A percentile compares a stretch with the other conserved stretches of the same genome.
These are phyloP conservation scores for Pseudomyrmex sp. DNA, from an alignment of 1,140 invertebrate genomes.

Conservation along the genomic window DNA sequence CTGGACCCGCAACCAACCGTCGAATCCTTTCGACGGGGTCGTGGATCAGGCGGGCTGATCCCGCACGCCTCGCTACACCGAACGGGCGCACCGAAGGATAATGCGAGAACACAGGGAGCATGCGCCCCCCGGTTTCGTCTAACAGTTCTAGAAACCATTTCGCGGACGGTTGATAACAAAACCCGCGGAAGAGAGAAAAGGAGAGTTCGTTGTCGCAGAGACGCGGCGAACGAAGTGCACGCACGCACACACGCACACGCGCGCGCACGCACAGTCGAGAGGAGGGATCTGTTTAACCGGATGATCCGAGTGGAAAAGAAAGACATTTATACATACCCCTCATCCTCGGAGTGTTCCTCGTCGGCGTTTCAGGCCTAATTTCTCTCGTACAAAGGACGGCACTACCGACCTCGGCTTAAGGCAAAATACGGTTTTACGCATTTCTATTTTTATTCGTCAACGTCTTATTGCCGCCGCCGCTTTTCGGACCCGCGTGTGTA, in stretches of 20 bases:
- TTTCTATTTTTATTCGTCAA: slow-evolving; percentile 53
- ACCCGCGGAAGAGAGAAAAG: slow-evolving; percentile 59
- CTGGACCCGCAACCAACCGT: slow-evolving; percentile 53
- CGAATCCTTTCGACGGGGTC: slow-evolving; percentile 64
- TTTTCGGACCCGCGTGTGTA: slow-evolving; percentile 30
- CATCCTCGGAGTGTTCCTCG: slow-evolving; percentile 71
- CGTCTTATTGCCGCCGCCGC: slow-evolving; percentile 19
- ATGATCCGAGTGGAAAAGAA: slow-evolving; percentile 73
- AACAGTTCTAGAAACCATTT: slow-evolving; percentile 78
- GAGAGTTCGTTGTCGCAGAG: slow-evolving; percentile 2
- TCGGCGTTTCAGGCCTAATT: slow-evolving; percentile 80
- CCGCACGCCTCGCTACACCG: slow-evolving; percentile 34
- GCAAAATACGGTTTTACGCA: slow-evolving; percentile 59
- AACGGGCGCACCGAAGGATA: slow-evolving; percentile 57
- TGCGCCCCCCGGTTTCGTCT: slow-evolving; percentile 48
- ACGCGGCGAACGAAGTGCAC: slow-evolving; percentile 30
- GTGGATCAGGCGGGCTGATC: slow-evolving; percentile 51
- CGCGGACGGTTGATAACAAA: slow-evolving; percentile 73
- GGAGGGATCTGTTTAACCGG: slow-evolving; percentile 78
- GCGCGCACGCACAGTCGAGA: not conserved
- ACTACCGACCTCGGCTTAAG: slow-evolving; percentile 47
- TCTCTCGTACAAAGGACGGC: slow-evolving; percentile 73
- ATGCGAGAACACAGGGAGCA: slow-evolving; percentile 67
- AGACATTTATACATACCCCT: slow-evolving; percentile 52
- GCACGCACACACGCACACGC: not conserved